Base-by-base conservation (phyloP, 1,140 invertebrate species). In the Papilio helenus region DNA sequence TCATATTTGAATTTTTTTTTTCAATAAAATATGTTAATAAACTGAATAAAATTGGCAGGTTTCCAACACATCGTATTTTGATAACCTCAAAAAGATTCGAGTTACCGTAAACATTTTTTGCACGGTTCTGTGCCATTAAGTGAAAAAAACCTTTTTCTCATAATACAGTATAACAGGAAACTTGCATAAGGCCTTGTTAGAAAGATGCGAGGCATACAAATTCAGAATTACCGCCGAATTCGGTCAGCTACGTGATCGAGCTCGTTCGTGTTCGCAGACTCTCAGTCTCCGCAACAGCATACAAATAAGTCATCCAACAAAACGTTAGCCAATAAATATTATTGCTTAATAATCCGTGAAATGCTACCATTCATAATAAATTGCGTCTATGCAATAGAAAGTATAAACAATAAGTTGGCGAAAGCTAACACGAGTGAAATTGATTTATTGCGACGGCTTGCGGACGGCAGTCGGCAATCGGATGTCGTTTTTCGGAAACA, bases 361-460 rank as follows among this genome's bases (percentile, higher is more conserved):
- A 89, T 88, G 86, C 86, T 88, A 87, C 86, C 84, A 89, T 90
- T 90, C 85, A 87, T 88, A 89, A 89, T 89, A 88, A 86, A 82
- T 82, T 83, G 82, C 82, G 86, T 82, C 82, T 72, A 84, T 86
- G 85, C 83, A 88, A 89, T 93, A 94, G 93, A 94, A 93, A 94
- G 92, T 93, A 91, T 90, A 93, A 94, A 94, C 91, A 94, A 93
- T 94, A 93, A 91, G 82, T 89, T 85, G 82, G 91, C 91, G 93
- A 94, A 94, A 94, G 92, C 88, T 89, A 89, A 87, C 87, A 86
- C 82, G 81, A 84, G 93, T 89, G 93, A 94, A 93, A 93, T 94
- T 94, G 93, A 94, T 94, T 94, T 94, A 94, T 94, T 79, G 81
- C 77, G 78, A 77, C 76, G 51, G 51, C 51, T 55, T 18, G 42